phyloP scores from a whole-genome alignment of 2,888 invertebrate species.

The Pemphredon lugubris region DNA sequence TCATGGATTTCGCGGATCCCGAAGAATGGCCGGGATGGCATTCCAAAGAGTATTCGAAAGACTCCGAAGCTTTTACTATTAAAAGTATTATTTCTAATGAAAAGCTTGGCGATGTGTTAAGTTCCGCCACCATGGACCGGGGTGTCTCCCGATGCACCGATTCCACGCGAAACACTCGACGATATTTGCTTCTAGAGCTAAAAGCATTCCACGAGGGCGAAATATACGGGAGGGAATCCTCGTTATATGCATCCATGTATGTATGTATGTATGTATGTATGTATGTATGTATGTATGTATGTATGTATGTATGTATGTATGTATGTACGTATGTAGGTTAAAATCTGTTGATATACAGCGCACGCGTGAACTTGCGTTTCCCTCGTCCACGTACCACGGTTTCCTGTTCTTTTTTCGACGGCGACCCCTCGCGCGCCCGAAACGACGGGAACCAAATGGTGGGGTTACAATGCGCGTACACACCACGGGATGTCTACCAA shows the following conservation, averaged over 20 bases:
- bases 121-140: too few relatives aligned
- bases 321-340: slow-evolving; percentile 54
- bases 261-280: too few relatives aligned
- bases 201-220: slow-evolving; percentile 52
- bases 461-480: slow-evolving; percentile 66
- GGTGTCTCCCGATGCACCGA: slow-evolving; percentile 3
- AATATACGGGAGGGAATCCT: slow-evolving; percentile 11
- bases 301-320: too few relatives aligned
- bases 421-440: slow-evolving; percentile 20
- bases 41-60: too few relatives aligned
- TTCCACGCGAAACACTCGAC: slow-evolving; percentile 29
- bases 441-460: slow-evolving; percentile 44
- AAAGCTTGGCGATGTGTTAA: too few relatives aligned
- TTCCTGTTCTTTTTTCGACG: slow-evolving; percentile 32
- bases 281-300: too few relatives aligned
- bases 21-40: too few relatives aligned
- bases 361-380: slow-evolving; percentile 49
- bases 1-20: too few relatives aligned
- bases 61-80: too few relatives aligned
- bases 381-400: slow-evolving; percentile 18
- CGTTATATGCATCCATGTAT: too few relatives aligned
- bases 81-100: too few relatives aligned
- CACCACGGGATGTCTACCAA: slow-evolving; percentile 68
- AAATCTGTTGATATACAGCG: slow-evolving; percentile 58
- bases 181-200: slow-evolving; percentile 35